These are phyloP conservation scores for Aleadryas rufinucha DNA, from an alignment of 2,113 vertebrate species.

Conservation along the genomic window DNA sequence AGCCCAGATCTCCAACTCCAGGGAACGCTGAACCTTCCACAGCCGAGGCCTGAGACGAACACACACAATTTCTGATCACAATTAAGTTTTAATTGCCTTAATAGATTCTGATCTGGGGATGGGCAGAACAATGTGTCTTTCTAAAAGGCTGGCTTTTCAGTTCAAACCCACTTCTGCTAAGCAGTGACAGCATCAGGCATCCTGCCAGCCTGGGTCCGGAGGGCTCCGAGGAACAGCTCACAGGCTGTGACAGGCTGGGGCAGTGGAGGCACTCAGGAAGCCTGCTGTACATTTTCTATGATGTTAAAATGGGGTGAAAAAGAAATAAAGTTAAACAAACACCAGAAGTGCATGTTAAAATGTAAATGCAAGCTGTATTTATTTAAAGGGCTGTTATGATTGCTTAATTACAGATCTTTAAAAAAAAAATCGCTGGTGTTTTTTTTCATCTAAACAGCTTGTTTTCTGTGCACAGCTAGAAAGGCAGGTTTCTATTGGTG, in stretches of 20 bases:
- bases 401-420: neutral
- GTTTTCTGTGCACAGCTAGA: neutral
- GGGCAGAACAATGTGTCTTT: neutral
- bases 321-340: constrained; percentile 35
- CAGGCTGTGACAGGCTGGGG: constrained; percentile 2
- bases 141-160: neutral
- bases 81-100: neutral
- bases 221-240: neutral
- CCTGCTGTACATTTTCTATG: neutral
- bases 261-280: neutral
- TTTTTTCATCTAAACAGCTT: neutral
- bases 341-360: neutral
- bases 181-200: neutral
- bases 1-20: neutral
- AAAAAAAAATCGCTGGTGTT: fast-evolving
- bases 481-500: neutral
- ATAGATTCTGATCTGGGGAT: neutral
- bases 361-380: neutral
- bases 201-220: neutral
- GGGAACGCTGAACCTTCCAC: neutral
- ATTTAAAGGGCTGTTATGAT: neutral
- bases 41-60: neutral
- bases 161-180: neutral
- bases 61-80: neutral
- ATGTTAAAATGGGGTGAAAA: constrained; percentile 1